Conservation (phyloP, 2,797 vertebrate species). For the Coreius guichenoti region DNA sequence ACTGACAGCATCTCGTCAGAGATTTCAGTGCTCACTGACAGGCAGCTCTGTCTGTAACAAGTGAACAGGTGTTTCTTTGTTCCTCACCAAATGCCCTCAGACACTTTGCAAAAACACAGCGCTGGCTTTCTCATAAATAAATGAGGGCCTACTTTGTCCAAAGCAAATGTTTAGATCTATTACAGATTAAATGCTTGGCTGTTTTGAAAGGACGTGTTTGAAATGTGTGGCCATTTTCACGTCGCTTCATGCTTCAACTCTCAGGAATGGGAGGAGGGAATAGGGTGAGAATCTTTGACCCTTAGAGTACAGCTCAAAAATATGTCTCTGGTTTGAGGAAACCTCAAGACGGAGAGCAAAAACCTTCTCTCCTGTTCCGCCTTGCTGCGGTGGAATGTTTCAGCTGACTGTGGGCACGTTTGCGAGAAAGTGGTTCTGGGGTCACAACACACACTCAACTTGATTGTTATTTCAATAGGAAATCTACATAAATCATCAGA, state of each 20-base stretch:
- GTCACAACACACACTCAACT: slow-evolving; percentile 31
- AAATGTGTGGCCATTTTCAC: slow-evolving; percentile 44
- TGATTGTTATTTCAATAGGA: slow-evolving; percentile 44
- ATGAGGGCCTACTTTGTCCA: slow-evolving; percentile 48
- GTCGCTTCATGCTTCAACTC: slow-evolving; percentile 40
- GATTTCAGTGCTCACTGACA: slow-evolving; percentile 66
- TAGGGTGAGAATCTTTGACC: slow-evolving; percentile 54
- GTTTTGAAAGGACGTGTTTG: slow-evolving; percentile 54
- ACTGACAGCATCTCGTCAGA: slow-evolving; percentile 36
- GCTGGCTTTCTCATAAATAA: slow-evolving; percentile 68
- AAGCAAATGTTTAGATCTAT: slow-evolving; percentile 63
- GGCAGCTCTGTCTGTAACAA: slow-evolving; percentile 72
- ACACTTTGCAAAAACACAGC: slow-evolving; percentile 42
- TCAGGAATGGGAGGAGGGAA: slow-evolving; percentile 14
- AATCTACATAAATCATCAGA: slow-evolving; percentile 18
- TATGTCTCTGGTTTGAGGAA: slow-evolving; percentile 48
- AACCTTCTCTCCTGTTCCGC: slow-evolving; percentile 39
- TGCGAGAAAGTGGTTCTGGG: slow-evolving; percentile 40
- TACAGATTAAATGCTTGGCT: slow-evolving; percentile 61
- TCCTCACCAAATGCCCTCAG: slow-evolving; percentile 66
- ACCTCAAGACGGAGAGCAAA: slow-evolving; percentile 32
- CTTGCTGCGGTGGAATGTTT: slow-evolving; percentile 52
- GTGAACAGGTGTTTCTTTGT: slow-evolving; percentile 81
- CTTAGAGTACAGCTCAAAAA: slow-evolving; percentile 49
- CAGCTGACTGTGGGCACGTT: slow-evolving; percentile 43